Evolutionary conservation across 2,888 invertebrate genomes (phyloP), one percentile per base, ranked within the genome.

Genomic region (Drosophila subquinaria): DNA sequence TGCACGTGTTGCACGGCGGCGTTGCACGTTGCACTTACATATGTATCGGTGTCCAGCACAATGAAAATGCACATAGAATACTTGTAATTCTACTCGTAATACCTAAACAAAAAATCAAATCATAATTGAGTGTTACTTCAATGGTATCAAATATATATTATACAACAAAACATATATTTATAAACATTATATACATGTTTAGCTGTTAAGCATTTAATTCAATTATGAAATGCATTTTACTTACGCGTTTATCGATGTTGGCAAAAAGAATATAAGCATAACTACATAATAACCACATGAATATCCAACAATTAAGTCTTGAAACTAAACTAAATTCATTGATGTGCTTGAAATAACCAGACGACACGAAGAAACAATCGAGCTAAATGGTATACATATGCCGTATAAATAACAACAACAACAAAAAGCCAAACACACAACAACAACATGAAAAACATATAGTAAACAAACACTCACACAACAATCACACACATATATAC

Each of bases 351-450:
- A 76, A 71, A 51, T 72, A 72, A 74, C 65, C 79, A 76, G 80
- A 71, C 36, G 52, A 62, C 33, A 42, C 42, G 50, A 64, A 35
- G 50, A 61, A 59, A 55, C 64, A 76, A 76, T 65, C 75, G 60
- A 73, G 79, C 76, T 73, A 76, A 67, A 57, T 69, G 84, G 89
- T 84, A 88, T 88, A 88, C 89, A 84, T 88, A 82, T 78, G 81
- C 86, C 83, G 64, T 55, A 68, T 52, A 69, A 70, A 48, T 27
- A 48, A 47, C 55, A 62, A 38, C 38, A 38, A 53, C 43, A 40
- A 47, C 33, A 43, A 57, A 30, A 59, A 56, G 50, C 56, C 42
- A n/a, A 51, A 45, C 20, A 30, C 42, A 52, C 33, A 55, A 36
- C 23, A 65, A 5, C 8, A 27, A 13, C 30, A 56, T 30, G 0